Percentiles rank a stretch among this genome's conserved stretches.
Evolutionary conservation across 2,797 vertebrate species (phyloP).

Genomic region (Tachyglossus aculeatus): DNA sequence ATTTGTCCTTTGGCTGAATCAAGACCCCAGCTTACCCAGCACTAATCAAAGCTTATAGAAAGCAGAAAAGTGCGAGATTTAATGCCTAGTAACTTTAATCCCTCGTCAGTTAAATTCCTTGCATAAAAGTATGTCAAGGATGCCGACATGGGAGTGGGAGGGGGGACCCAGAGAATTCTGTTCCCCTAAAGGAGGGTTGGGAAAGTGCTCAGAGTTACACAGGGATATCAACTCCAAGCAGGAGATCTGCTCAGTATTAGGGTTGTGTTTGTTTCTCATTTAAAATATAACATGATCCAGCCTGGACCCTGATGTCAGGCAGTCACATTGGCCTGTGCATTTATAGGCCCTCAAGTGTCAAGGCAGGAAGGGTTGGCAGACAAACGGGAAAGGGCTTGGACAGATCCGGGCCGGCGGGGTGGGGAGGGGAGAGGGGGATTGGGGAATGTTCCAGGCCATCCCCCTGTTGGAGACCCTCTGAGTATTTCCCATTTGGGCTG

Average conservation of each 20-base stretch:
- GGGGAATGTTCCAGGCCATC: neutral
- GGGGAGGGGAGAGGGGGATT: neutral
- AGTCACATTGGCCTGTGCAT: neutral
- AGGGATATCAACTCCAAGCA: too few relatives aligned
- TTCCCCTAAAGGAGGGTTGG: neutral
- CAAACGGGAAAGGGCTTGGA: neutral
- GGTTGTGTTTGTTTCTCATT: neutral
- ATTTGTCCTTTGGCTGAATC: neutral
- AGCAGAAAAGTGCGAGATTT: constrained; percentile 45
- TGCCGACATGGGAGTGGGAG: neutral
- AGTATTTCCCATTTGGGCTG: too few relatives aligned
- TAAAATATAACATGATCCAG: neutral
- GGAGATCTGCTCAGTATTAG: neutral
- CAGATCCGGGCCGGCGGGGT: neutral
- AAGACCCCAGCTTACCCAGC: constrained; percentile 34
- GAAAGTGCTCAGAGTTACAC: neutral
- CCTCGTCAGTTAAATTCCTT: constrained; percentile 16
- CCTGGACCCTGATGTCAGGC: neutral
- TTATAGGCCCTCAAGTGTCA: neutral
- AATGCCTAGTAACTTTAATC: constrained; percentile 49
- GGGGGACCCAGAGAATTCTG: neutral
- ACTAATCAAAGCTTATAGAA: constrained; percentile 16
- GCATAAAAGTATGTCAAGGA: neutral
- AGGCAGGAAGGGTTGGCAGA: neutral
- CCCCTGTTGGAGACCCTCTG: too few relatives aligned